A percentile compares a stretch with the other conserved stretches of the same genome.
Conservation (phyloP, 92 coral and sea anemone genomes). For the Muricea muricata region DNA sequence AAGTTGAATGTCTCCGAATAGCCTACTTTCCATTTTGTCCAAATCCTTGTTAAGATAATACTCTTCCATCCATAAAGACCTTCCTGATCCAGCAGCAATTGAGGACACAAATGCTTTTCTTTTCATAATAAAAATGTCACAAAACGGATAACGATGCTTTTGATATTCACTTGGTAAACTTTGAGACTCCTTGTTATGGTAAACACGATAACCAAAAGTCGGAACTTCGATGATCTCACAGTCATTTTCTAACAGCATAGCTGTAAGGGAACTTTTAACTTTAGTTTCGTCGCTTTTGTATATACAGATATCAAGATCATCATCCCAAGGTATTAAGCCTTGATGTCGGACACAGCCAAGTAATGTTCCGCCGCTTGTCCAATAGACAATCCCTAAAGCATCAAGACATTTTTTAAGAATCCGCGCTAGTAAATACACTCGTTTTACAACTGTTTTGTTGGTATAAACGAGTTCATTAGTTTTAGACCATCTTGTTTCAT, state of each 20-base stretch:
- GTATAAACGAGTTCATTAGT: slow-evolving; percentile 67
- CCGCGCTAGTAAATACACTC: slow-evolving; percentile 68
- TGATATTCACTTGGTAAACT: slow-evolving; percentile 23
- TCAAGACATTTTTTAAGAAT: slow-evolving; percentile 53
- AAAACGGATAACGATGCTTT: slow-evolving; percentile 71
- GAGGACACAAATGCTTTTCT: slow-evolving; percentile 21
- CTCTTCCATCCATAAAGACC: slow-evolving; percentile 68
- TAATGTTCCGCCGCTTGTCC: slow-evolving; percentile 73
- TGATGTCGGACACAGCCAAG: slow-evolving; percentile 73
- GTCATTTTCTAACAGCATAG: slow-evolving; percentile 29
- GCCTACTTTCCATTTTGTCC: slow-evolving; percentile 55
- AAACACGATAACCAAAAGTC: slow-evolving; percentile 66
- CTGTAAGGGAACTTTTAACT: slow-evolving; percentile 15
- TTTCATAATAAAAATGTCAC: slow-evolving; percentile 75
- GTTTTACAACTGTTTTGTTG: slow-evolving; percentile 54
- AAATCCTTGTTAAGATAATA: slow-evolving; percentile 60
- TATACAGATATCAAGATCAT: slow-evolving; percentile 72
- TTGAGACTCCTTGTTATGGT: slow-evolving; percentile 61
- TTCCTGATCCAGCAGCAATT: slow-evolving; percentile 45
- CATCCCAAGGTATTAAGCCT: slow-evolving; percentile 82
- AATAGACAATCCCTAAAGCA: slow-evolving; percentile 51
- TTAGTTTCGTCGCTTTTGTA: slow-evolving; percentile 62
- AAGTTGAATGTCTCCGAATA: slow-evolving; percentile 71
- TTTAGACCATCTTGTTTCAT: slow-evolving; percentile 1
- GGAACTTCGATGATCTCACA: slow-evolving; percentile 59